Conservation (phyloP, 2,113 vertebrate species). For the Rhizomys pruinosus region DNA sequence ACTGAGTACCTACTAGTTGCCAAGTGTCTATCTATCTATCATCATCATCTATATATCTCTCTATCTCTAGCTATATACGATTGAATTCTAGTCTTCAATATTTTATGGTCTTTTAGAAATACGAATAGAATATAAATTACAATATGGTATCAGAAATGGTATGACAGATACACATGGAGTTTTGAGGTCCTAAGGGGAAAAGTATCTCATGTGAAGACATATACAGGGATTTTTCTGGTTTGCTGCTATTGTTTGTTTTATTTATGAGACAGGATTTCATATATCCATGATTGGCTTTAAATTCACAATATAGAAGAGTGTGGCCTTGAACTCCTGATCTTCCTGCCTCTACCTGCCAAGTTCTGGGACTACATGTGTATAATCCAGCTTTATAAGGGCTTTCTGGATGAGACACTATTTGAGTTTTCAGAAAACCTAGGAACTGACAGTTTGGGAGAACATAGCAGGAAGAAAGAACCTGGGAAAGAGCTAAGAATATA, state of each 20-base stretch:
- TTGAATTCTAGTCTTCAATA: not conserved
- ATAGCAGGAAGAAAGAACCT: not conserved
- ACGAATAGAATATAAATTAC: not conserved
- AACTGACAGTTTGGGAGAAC: not conserved
- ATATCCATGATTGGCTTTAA: too few relatives aligned
- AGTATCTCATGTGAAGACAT: not conserved
- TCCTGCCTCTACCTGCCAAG: too few relatives aligned
- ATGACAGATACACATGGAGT: not conserved
- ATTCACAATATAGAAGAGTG: too few relatives aligned
- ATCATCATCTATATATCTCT: too few relatives aligned
- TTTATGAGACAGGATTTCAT: too few relatives aligned
- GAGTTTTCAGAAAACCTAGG: constrained; percentile 5
- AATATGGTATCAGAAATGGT: not conserved
- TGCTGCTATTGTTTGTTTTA: too few relatives aligned
- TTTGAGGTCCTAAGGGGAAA: not conserved
- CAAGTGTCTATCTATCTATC: too few relatives aligned
- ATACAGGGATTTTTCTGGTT: not conserved
- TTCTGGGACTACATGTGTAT: not conserved
- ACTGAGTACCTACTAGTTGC: not conserved
- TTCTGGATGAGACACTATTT: not conserved
- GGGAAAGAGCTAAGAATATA: not conserved
- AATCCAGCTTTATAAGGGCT: not conserved
- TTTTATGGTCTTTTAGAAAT: not conserved
- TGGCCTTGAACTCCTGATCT: too few relatives aligned
- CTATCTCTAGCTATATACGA: too few relatives aligned